Conservation (phyloP, 2,888 invertebrate genomes). For the Corythucha ciliata region DNA sequence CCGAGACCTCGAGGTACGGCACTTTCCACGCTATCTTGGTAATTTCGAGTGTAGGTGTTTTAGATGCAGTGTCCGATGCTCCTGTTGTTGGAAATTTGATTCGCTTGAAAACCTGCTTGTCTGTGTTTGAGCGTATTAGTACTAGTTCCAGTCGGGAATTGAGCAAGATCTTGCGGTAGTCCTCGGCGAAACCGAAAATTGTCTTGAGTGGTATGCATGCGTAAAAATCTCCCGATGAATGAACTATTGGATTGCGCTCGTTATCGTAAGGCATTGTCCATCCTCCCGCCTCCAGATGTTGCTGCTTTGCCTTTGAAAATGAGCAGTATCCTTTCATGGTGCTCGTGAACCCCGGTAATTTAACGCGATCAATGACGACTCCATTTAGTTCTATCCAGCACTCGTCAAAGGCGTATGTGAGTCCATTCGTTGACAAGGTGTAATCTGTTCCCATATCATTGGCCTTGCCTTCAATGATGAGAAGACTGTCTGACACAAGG, state of each 20-base stretch:
- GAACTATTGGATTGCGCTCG: no score
- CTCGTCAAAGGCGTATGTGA: conserved; percentile 4
- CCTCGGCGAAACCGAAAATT: background rate
- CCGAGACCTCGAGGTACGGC: background rate
- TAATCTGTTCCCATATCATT: no score
- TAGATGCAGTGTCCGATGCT: background rate
- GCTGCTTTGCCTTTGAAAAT: background rate
- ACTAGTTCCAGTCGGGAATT: background rate
- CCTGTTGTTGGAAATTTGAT: no score
- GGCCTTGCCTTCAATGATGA: no score
- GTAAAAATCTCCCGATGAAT: background rate
- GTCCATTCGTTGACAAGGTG: background rate
- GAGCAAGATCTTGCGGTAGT: background rate
- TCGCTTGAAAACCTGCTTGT: no score
- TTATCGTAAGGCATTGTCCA: no score
- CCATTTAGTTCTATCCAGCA: conserved; percentile 1
- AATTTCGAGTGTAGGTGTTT: background rate
- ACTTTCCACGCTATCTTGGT: background rate
- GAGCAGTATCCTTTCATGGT: background rate
- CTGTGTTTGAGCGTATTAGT: background rate
- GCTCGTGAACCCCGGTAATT: background rate
- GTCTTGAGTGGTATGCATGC: background rate
- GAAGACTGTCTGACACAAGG: no score
- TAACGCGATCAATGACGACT: background rate
- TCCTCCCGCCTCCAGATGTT: background rate